These are phyloP conservation scores for Enteromius afrohamiltoni DNA, from an alignment of 2,797 vertebrate species.

Conservation along the genomic window DNA sequence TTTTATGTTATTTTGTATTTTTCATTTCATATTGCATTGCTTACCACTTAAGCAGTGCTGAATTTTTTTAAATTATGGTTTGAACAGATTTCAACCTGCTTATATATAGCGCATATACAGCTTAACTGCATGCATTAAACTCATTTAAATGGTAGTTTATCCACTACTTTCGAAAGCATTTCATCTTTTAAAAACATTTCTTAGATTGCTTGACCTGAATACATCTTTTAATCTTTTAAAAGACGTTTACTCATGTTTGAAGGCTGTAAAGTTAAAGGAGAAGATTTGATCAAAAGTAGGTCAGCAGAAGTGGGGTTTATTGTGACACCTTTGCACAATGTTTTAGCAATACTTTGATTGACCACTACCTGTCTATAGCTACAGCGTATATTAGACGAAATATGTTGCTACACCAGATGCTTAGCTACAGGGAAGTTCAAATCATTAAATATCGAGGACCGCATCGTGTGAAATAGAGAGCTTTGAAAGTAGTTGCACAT, in stretches of 20 bases:
- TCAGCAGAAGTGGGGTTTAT: conserved; percentile 36
- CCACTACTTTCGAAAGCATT: not conserved
- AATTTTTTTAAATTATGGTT: not conserved
- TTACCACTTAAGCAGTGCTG: not conserved
- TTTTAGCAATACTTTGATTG: conserved; percentile 19
- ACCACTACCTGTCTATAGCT: conserved; percentile 11
- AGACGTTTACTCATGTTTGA: not conserved
- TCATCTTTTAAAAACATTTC: not conserved
- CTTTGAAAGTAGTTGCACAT: not conserved
- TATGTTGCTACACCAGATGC: conserved; percentile 3
- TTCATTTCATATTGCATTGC: not conserved
- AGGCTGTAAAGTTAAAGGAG: not conserved
- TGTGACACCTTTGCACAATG: not conserved
- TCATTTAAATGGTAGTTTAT: not conserved
- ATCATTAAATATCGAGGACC: not conserved
- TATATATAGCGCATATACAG: not conserved
- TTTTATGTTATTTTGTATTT: not conserved
- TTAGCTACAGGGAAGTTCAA: not conserved
- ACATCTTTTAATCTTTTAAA: conserved; percentile 7
- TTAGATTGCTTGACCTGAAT: not conserved
- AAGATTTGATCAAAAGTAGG: conserved; percentile 48
- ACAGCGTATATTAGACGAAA: conserved; percentile 1
- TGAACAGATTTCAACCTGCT: not conserved
- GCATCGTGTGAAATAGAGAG: not conserved
- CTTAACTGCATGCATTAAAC: not conserved